Percentiles rank a stretch among this genome's conserved stretches.
Evolutionary conservation across 2,113 vertebrate genomes (phyloP).

Genomic region (Colaptes auratus): DNA sequence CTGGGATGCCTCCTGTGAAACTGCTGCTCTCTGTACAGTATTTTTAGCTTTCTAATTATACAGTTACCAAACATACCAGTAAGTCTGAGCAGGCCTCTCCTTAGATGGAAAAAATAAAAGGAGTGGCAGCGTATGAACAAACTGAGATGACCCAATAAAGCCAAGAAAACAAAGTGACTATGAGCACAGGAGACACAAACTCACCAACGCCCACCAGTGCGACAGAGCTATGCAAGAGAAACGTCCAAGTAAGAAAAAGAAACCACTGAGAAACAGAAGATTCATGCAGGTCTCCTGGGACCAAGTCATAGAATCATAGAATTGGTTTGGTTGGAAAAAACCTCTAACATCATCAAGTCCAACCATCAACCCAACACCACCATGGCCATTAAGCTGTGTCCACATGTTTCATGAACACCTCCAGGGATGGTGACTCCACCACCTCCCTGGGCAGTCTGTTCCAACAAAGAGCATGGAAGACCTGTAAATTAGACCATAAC

Average conservation of each 20-base stretch:
- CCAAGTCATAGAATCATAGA: not conserved
- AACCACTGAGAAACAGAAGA: not conserved
- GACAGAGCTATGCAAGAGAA: not conserved
- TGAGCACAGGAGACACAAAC: not conserved
- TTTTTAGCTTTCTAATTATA: constrained; percentile 53
- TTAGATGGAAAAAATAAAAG: not conserved
- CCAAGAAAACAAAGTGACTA: not conserved
- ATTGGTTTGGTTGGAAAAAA: too few species aligned
- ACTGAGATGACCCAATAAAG: not conserved
- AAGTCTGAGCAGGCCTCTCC: not conserved
- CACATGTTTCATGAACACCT: too few species aligned
- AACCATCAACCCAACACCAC: too few species aligned
- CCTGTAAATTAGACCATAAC: constrained; percentile 22
- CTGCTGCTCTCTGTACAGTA: not conserved
- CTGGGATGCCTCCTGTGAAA: not conserved
- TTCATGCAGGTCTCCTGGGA: not conserved
- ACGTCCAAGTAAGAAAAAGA: not conserved
- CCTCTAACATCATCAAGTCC: too few species aligned
- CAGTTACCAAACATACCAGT: constrained; percentile 30
- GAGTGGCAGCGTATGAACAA: not conserved
- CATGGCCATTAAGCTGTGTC: too few species aligned
- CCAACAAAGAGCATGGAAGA: not conserved
- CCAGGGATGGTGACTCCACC: too few species aligned
- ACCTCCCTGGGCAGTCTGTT: too few species aligned
- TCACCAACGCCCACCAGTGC: not conserved